Conservation (phyloP, 2,797 vertebrate genomes). For the Arnoldichthys spilopterus region DNA sequence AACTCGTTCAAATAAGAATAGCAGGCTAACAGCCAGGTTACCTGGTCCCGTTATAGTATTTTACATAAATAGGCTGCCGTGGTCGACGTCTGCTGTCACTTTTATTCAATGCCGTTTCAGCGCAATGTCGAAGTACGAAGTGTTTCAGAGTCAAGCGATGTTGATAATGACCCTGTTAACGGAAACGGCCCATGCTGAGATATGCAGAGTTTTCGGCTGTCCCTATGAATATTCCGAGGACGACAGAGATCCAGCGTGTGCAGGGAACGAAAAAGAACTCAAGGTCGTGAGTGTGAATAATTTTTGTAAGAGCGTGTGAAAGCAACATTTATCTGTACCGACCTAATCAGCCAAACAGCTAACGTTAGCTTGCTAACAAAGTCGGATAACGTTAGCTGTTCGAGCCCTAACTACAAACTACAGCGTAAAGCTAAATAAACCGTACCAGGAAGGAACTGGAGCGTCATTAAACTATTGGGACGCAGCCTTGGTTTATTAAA, state of each 20-base stretch:
- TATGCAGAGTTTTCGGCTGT: slow-evolving; percentile 35
- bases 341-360: neutral
- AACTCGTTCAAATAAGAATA: neutral
- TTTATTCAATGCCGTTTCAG: neutral
- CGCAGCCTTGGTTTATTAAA: too few species aligned
- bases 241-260: neutral
- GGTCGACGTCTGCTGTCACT: neutral
- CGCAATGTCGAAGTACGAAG: slow-evolving; percentile 32
- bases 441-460: too few species aligned
- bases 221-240: neutral
- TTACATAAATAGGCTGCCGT: neutral
- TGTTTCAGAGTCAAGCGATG: slow-evolving; percentile 37
- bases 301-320: neutral
- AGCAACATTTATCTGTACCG: neutral
- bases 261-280: neutral
- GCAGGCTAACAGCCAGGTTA: neutral
- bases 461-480: too few species aligned
- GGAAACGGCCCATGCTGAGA: slow-evolving; percentile 38
- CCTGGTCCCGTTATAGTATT: neutral
- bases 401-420: too few species aligned
- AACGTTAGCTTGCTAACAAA: neutral
- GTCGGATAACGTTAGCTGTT: too few species aligned
- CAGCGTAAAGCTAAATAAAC: too few species aligned
- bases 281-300: slow-evolving; percentile 21
- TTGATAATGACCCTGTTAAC: slow-evolving; percentile 43